Base-by-base conservation (phyloP, 1,140 invertebrate genomes). In the Drosophila nasuta region DNA sequence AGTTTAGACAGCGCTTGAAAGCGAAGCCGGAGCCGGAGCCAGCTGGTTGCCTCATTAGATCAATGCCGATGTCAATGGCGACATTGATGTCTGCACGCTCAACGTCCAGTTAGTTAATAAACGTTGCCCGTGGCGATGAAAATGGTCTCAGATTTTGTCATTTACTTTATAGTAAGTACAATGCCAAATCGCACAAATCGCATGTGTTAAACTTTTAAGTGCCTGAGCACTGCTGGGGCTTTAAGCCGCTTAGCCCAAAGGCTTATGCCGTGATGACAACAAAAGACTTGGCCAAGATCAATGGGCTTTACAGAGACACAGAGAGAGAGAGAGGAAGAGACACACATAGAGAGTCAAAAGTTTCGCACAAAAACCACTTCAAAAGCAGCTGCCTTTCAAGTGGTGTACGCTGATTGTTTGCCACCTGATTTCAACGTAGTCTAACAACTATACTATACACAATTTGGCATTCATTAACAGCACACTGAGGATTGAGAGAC, bases 301-400 rank as follows among this genome's bases (percentile, higher is more conserved):
- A 89, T 89, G 85, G 85, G 77, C 77, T 83, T 81, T 67, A 38
- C 7, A 49, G 38, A 35, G 17, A 41, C 35, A 46, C 54, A 25
- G 0, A 25, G 20, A 25, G 20, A 76, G 49, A 3, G 20, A 25
- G 20, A 25, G 20, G 20, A 0, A 25, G 35, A 49, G 43, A 41
- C 25, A 41, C 48, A 46, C 54, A 25, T 25, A 25, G 20, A 25
- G 20, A 76, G 49, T 78, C 69, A 76, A 74, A 89, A 85, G 78
- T 89, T 89, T 66, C 10, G 35, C 35, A 25, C 30, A 15, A 75
- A 66, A 66, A 81, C 85, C 85, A 89, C 85, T 89, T 89, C 81
- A 89, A 89, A 85, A 83, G 85, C 69, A 79, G 79, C 69, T 56
- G 66, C 57, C 79, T 79, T 86, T 83, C 56, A 81, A 85, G 75